A percentile compares a stretch with the other conserved stretches of the same genome.
Evolutionary conservation across 1,140 invertebrate genomes (phyloP).

Genomic region (Papilio aristodemus): DNA sequence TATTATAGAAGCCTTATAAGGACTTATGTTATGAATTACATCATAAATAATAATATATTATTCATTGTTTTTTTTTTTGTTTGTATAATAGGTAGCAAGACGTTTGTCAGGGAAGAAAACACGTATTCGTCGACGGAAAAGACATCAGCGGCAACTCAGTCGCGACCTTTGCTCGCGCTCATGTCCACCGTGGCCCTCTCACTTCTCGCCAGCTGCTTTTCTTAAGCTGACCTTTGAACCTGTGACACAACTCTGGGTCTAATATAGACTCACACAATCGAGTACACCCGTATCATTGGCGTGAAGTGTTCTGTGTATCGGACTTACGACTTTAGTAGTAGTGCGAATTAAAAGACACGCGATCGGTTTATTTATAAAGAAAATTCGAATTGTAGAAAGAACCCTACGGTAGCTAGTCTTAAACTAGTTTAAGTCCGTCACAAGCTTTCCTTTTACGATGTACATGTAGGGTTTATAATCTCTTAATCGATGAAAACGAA

Average conservation of each 20-base stretch:
- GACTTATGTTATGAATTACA: too few species aligned
- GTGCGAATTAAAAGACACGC: conserved; percentile 40
- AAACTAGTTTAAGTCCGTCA: conserved; percentile 46
- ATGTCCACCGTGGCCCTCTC: conserved; percentile 37
- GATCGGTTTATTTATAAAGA: conserved; percentile 28
- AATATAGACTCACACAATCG: conserved; percentile 25
- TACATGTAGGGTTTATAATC: conserved; percentile 33
- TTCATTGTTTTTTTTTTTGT: too few species aligned
- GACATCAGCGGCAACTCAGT: conserved; percentile 39
- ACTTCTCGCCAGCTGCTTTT: conserved; percentile 37
- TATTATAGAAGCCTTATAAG: too few species aligned
- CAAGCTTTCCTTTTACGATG: conserved; percentile 42
- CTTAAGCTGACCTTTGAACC: conserved; percentile 40
- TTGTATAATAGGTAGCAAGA: conserved; percentile 49
- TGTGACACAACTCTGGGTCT: conserved; percentile 33
- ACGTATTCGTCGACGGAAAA: conserved; percentile 57
- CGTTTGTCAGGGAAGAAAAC: conserved; percentile 45
- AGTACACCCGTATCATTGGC: conserved; percentile 53
- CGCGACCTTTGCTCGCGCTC: conserved; percentile 39
- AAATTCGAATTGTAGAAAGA: conserved; percentile 24
- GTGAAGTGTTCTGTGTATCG: conserved; percentile 46
- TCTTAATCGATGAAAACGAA: conserved; percentile 33
- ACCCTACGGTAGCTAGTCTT: conserved; percentile 54
- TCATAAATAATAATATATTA: too few species aligned
- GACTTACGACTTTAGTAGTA: conserved; percentile 39